These are phyloP conservation scores for Vombatus ursinus DNA, from an alignment of 2,113 vertebrate genomes.

Conservation along the genomic window DNA sequence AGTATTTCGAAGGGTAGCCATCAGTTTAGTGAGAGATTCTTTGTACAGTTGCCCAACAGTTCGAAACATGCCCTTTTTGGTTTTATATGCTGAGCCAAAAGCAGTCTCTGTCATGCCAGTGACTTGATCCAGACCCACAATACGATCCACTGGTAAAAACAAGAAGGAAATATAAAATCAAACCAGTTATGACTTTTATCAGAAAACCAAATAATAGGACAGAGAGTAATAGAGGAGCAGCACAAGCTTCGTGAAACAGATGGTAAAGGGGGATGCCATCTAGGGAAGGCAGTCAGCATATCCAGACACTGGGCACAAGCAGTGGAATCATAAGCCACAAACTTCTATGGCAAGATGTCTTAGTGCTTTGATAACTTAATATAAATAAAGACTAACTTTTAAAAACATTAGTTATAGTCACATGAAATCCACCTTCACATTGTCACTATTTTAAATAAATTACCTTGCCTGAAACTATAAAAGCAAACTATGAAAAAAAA, in stretches of 20 bases:
- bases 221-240: conserved; percentile 68
- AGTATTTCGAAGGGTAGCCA: conserved; percentile 98
- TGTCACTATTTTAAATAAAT: conserved; percentile 8
- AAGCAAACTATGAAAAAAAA: background rate
- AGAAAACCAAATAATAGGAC: background rate
- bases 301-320: conserved; percentile 79
- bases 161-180: conserved; percentile 23
- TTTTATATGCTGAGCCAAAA: conserved; percentile 96
- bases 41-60: conserved; percentile 98
- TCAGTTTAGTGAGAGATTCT: conserved; percentile 96
- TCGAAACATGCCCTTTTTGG: conserved; percentile 98
- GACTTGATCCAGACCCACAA: conserved; percentile 98
- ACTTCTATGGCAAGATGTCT: conserved; percentile 64
- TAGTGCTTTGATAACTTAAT: conserved; percentile 61
- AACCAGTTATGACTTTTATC: background rate
- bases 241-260: conserved; percentile 80
- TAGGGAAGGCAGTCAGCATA: conserved; percentile 77
- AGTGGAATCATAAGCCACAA: conserved; percentile 80
- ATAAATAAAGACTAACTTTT: conserved; percentile 54
- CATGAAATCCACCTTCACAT: background rate
- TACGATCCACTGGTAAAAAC: conserved; percentile 92
- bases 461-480: background rate
- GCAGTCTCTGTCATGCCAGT: conserved; percentile 97
- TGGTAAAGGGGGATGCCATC: conserved; percentile 68
- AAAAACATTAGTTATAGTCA: background rate